Conservation (phyloP, 2,888 invertebrate genomes). For the Ophioninae sp. region DNA sequence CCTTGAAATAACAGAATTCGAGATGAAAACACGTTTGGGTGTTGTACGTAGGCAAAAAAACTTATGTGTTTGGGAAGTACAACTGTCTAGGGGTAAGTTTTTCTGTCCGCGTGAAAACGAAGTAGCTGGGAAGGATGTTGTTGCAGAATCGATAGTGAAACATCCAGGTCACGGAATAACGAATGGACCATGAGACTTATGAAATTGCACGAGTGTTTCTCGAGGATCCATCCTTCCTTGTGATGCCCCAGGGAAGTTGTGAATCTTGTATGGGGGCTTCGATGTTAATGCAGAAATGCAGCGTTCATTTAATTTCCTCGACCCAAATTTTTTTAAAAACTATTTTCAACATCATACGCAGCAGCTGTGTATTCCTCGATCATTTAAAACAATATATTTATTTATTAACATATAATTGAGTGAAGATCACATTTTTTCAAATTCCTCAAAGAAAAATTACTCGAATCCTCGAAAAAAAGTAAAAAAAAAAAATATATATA, state of each 20-base stretch:
- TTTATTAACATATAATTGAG: not conserved
- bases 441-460: not conserved
- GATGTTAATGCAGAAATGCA: not conserved
- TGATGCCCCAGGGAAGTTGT: conserved; percentile 39
- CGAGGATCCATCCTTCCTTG: conserved; percentile 49
- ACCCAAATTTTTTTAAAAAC: not conserved
- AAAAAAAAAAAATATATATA: not conserved
- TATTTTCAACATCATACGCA: not conserved
- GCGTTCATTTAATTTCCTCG: not conserved
- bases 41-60: conserved; percentile 16
- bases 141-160: conserved; percentile 48
- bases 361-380: not conserved
- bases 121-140: conserved; percentile 34
- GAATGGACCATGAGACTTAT: conserved; percentile 67
- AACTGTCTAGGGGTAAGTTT: conserved; percentile 27
- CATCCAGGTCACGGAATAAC: conserved; percentile 69
- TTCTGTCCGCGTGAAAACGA: conserved; percentile 27
- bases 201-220: conserved; percentile 73
- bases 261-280: conserved; percentile 15
- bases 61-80: conserved; percentile 51
- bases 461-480: not conserved
- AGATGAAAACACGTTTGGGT: conserved; percentile 8
- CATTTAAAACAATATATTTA: too few relatives aligned
- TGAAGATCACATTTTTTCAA: not conserved
- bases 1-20: not conserved